phyloP scores from a whole-genome alignment of 2,797 vertebrate genomes.

The Knipowitschia caucasica region DNA sequence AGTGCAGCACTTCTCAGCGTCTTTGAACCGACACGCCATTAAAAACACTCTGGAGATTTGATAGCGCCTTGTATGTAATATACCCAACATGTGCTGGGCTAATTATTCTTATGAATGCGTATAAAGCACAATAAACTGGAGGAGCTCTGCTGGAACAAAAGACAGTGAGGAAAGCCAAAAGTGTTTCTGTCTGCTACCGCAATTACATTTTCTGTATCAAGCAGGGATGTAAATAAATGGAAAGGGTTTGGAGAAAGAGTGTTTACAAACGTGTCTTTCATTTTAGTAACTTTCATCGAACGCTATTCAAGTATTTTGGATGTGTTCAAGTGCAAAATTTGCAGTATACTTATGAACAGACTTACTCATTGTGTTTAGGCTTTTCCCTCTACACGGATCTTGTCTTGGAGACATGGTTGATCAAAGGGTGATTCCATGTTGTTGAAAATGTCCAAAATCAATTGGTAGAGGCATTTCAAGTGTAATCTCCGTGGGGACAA shows the following conservation, averaged over 20 bases:
- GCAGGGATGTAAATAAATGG: slow-evolving; percentile 59
- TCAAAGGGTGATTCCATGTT: no score
- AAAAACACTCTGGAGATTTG: slow-evolving; percentile 36
- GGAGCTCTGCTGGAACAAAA: slow-evolving; percentile 39
- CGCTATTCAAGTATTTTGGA: no score
- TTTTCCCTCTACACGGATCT: no score
- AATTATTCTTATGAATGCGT: slow-evolving; percentile 50
- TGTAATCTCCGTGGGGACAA: no score
- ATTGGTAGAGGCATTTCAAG: no score
- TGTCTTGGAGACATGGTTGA: no score
- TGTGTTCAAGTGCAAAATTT: no score
- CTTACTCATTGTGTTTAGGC: no score
- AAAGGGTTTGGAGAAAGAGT: slow-evolving; percentile 58
- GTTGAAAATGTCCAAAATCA: no score
- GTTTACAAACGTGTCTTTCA: slow-evolving; percentile 52
- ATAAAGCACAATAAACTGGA: slow-evolving; percentile 53
- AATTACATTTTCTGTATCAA: slow-evolving; percentile 55
- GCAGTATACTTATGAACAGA: no score
- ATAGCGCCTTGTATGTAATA: slow-evolving; percentile 38
- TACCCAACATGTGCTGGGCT: slow-evolving; percentile 45
- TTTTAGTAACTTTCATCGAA: no score
- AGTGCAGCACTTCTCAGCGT: slow-evolving; percentile 15
- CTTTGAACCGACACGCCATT: slow-evolving; percentile 35
- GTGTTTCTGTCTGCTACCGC: slow-evolving; percentile 29
- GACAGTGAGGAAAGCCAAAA: slow-evolving; percentile 31